Evolutionary conservation across 2,113 vertebrate species (phyloP).

Genomic region (Coracopsis vasa): DNA sequence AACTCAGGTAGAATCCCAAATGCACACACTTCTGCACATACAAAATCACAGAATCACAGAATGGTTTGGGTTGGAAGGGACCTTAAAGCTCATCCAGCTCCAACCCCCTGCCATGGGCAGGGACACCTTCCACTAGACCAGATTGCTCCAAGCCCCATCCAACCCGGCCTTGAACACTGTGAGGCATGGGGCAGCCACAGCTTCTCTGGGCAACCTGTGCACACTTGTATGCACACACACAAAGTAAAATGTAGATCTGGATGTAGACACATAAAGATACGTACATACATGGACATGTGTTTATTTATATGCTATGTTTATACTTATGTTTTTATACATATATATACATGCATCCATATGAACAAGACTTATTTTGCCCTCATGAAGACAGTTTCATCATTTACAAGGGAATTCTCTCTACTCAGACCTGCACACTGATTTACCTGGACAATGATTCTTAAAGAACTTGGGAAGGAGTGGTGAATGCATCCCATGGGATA

Average conservation of each 20-base stretch:
- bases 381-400: background rate
- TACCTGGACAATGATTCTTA: background rate
- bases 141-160: background rate
- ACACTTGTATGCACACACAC: too few species aligned
- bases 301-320: background rate
- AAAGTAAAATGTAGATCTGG: background rate
- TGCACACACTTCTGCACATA: background rate
- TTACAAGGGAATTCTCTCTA: background rate
- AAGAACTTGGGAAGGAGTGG: background rate
- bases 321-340: background rate
- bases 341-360: fast-evolving
- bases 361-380: background rate
- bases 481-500: background rate
- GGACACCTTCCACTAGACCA: background rate
- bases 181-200: background rate
- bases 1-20: too few species aligned
- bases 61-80: background rate
- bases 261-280: background rate
- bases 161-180: background rate
- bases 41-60: background rate
- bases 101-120: background rate
- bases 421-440: background rate
- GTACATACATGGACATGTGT: too few species aligned
- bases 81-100: background rate
- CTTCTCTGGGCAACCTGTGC: background rate